Percentiles rank a stretch among this genome's conserved stretches.
These are phyloP conservation scores for Zaprionus lineosus DNA, from an alignment of 2,888 invertebrate genomes.

Conservation along the genomic window DNA sequence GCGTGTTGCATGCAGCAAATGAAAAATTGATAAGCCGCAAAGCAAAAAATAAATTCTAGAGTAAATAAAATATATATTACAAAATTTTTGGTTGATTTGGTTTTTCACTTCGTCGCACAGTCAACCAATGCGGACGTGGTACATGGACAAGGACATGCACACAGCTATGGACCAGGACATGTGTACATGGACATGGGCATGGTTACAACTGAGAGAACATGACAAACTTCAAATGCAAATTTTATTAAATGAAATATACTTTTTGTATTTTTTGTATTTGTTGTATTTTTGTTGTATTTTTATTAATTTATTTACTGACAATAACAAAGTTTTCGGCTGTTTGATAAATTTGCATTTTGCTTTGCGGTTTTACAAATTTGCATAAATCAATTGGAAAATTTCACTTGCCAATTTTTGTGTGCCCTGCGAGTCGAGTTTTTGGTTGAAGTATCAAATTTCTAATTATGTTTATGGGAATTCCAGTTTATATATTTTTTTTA, in stretches of 20 bases:
- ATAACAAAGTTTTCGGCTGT: slow-evolving; percentile 12
- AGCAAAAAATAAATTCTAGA: slow-evolving; percentile 1
- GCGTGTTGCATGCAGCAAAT: slow-evolving; percentile 12
- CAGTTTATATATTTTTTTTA: slow-evolving; percentile 64
- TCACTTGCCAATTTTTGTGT: neutral
- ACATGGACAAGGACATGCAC: neutral
- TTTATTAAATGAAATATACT: too few relatives aligned
- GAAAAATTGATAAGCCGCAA: neutral
- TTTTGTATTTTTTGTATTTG: too few relatives aligned
- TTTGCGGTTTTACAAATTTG: slow-evolving; percentile 66
- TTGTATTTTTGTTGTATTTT: slow-evolving; percentile 19
- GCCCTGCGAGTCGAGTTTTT: neutral
- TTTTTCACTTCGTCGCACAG: slow-evolving; percentile 60
- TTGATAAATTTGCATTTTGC: slow-evolving; percentile 57
- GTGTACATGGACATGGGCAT: slow-evolving; percentile 8
- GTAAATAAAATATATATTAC: slow-evolving; percentile 56
- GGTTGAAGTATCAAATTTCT: slow-evolving; percentile 63
- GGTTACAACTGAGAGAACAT: slow-evolving; percentile 17
- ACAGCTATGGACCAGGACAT: neutral
- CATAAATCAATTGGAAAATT: slow-evolving; percentile 73
- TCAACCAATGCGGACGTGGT: slow-evolving; percentile 4
- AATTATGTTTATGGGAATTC: slow-evolving; percentile 70
- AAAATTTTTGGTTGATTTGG: slow-evolving; percentile 65
- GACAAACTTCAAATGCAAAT: slow-evolving; percentile 59
- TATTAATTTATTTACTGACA: slow-evolving; percentile 55